Percentiles rank a stretch among this genome's conserved stretches.
Conservation (phyloP, 2,797 vertebrate genomes). For the Tenualosa ilisha region DNA sequence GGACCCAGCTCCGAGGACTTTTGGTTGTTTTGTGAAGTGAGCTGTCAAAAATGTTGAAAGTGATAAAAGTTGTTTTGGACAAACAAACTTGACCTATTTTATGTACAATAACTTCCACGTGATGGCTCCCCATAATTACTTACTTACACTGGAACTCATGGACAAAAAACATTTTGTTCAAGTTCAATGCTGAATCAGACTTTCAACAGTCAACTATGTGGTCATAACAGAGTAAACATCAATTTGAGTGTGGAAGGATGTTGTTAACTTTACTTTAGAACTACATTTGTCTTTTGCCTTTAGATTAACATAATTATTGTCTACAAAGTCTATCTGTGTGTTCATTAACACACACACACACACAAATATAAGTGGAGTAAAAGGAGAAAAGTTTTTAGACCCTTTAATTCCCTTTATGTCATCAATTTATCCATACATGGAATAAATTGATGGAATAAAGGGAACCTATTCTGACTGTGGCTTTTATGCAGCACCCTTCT, state of each 20-base stretch:
- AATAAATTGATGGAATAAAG: no score
- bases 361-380: no score
- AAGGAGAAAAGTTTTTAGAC: no score
- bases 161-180: background rate
- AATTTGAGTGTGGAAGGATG: background rate
- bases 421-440: background rate
- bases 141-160: background rate
- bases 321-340: background rate
- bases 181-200: background rate
- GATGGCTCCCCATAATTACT: background rate
- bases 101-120: background rate
- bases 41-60: slow-evolving; percentile 11
- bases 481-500: background rate
- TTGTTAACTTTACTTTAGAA: background rate
- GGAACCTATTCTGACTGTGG: no score
- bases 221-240: background rate
- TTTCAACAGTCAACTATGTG: slow-evolving; percentile 13
- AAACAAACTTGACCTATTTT: slow-evolving; percentile 18
- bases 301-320: background rate
- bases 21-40: background rate
- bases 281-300: background rate
- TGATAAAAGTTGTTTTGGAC: slow-evolving; percentile 16
- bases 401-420: background rate
- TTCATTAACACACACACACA: background rate
- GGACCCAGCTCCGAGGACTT: background rate